Base-by-base conservation (phyloP, 1,140 invertebrate species). In the Bemisia tabaci region DNA sequence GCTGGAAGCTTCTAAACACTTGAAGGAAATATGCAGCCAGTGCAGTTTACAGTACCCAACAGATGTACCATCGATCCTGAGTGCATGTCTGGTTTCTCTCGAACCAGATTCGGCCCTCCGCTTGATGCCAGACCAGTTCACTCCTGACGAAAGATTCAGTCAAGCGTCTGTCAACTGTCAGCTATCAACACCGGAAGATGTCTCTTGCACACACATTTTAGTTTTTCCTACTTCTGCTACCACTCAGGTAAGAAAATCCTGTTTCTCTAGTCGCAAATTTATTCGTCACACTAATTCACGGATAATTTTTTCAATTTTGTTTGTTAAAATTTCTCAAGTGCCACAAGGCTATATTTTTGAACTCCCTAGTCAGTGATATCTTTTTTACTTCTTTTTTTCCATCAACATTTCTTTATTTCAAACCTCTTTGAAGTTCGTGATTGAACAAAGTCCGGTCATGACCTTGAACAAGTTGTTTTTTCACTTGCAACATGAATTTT, bases 151-250 rank as follows among this genome's bases (percentile, higher is more conserved):
- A 77, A 82, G 91, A 65, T 93, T 93, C 79, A 91, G 87, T 69
- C 90, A 90, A 77, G 86, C 86, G 68, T 89, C 87, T 63, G 89
- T 89, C 74, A 87, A 92, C 79, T 87, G 87, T 76, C 86, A 90
- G 71, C 81, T 95, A 65, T 91, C 89, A 62, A 95, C 93, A 62
- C 92, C 92, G 5, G 87, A 95, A 72, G 95, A 98, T 80, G 92
- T 95, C 62, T 92, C 92, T 62, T 94, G 92, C 74, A 99, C 96
- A 62, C 97, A 99, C 77, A 98, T 99, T 71, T 84, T 99, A 67
- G 96, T 98, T 68, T 99, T 99, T 80, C 97, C 97, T 62, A 99
- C 94, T 11, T 97, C 94, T 65, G 94, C 96, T 26, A 95, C 92
- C 33, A 94, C 94, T 65, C 92, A 94, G 85, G 91, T 93, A 80